Conservation (phyloP, 2,113 vertebrate genomes). For the Peucedramus taeniatus region DNA sequence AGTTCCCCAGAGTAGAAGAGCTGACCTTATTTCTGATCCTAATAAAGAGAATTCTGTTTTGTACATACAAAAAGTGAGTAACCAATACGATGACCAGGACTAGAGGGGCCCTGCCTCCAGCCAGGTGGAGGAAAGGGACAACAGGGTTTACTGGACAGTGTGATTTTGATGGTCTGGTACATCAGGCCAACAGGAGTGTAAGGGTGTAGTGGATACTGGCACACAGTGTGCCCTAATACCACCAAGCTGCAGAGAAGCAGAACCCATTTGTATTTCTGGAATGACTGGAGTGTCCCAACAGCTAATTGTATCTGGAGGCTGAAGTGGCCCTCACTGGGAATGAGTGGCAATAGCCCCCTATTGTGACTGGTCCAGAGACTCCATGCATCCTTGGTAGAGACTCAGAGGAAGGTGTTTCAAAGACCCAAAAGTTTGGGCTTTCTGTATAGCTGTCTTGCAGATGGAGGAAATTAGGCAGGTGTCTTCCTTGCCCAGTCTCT, state of each 20-base stretch:
- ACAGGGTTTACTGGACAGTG: background rate
- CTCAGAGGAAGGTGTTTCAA: background rate
- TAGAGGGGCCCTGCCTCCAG: background rate
- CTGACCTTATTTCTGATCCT: background rate
- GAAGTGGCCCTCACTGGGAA: background rate
- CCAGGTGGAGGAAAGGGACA: background rate
- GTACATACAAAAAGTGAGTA: background rate
- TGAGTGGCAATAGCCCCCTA: background rate
- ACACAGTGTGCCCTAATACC: background rate
- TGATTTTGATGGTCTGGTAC: background rate
- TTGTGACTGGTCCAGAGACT: background rate
- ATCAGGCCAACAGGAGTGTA: background rate
- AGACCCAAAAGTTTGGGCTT: background rate
- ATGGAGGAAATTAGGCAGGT: background rate
- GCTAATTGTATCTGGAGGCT: background rate
- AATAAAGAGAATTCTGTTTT: background rate
- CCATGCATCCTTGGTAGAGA: background rate
- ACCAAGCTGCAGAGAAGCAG: background rate
- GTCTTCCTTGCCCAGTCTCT: background rate
- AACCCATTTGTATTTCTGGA: background rate
- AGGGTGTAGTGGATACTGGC: background rate
- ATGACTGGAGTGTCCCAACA: accelerated
- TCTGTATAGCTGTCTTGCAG: background rate
- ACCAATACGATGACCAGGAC: background rate
- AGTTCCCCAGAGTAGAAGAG: background rate